phyloP scores from a whole-genome alignment of 1,140 invertebrate genomes.

The Plutomurus gul region DNA sequence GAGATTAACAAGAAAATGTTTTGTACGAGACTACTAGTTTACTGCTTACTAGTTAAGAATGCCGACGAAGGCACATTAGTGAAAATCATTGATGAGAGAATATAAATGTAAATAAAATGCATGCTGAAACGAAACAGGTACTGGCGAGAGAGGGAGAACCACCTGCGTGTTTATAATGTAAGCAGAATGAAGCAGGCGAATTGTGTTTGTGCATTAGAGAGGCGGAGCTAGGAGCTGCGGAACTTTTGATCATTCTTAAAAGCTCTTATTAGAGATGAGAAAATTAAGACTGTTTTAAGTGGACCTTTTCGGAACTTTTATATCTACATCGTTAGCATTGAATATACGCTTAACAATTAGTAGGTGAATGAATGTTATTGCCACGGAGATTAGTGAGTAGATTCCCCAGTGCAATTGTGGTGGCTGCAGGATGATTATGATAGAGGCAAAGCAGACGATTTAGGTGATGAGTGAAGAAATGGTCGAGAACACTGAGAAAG shows the following conservation, averaged over 20 bases:
- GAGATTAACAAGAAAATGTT: too few relatives aligned
- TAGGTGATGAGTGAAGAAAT: too few relatives aligned
- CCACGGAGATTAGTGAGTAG: too few relatives aligned
- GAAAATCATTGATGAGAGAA: not conserved
- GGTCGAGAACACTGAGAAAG: too few relatives aligned
- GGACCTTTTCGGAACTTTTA: not conserved
- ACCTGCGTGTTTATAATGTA: not conserved
- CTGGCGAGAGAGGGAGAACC: not conserved
- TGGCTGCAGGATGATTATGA: too few relatives aligned
- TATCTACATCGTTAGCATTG: not conserved
- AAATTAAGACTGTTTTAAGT: slow-evolving; percentile 18
- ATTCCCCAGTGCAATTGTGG: too few relatives aligned
- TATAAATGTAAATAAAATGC: not conserved
- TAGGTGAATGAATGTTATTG: too few relatives aligned
- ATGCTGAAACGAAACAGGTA: not conserved
- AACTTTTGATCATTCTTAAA: slow-evolving; percentile 20
- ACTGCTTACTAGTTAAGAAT: not conserved
- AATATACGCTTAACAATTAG: not conserved
- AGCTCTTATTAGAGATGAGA: slow-evolving; percentile 16
- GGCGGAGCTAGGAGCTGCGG: not conserved
- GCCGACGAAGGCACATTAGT: not conserved
- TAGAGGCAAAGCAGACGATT: too few relatives aligned
- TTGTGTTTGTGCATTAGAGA: slow-evolving; percentile 8
- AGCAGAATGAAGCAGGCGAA: not conserved
- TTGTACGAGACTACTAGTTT: too few relatives aligned